Conservation (phyloP, 1,140 invertebrate species). For the Scaptomyza hsui region DNA sequence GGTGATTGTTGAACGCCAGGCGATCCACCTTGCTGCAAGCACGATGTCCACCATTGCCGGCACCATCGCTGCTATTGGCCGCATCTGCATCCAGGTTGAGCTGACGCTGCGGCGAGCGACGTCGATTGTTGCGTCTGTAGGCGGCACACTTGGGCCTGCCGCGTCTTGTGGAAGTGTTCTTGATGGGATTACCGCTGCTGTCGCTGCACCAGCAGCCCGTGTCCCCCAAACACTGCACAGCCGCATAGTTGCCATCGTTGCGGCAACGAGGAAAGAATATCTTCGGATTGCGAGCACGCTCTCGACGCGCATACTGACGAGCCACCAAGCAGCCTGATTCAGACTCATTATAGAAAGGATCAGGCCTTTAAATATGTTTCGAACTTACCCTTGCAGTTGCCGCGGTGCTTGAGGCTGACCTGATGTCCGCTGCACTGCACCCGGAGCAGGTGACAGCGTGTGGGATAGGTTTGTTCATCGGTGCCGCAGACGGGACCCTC, state of each 20-base stretch:
- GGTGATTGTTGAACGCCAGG: conserved; percentile 90
- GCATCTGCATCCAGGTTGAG: conserved; percentile 44
- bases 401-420: conserved; percentile 88
- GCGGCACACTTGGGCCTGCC: conserved; percentile 88
- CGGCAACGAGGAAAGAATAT: conserved; percentile 89
- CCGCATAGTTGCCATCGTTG: conserved; percentile 91
- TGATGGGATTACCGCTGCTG: conserved; percentile 90
- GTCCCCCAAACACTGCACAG: conserved; percentile 92
- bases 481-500: conserved; percentile 90
- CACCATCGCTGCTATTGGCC: conserved; percentile 44
- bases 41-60: conserved; percentile 54
- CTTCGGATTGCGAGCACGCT: conserved; percentile 78
- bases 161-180: conserved; percentile 88
- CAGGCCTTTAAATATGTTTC: too few relatives aligned
- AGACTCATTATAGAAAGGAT: too few relatives aligned
- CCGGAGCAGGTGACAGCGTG: conserved; percentile 89
- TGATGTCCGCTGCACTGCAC: conserved; percentile 89
- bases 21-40: conserved; percentile 90
- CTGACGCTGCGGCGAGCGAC: conserved; percentile 70
- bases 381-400: conserved; percentile 88
- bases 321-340: conserved; percentile 77
- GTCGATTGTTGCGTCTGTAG: conserved; percentile 79
- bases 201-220: conserved; percentile 92
- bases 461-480: conserved; percentile 91
- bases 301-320: conserved; percentile 69